Conservation (phyloP, 2,113 vertebrate genomes). For the Seriola dumerili region DNA sequence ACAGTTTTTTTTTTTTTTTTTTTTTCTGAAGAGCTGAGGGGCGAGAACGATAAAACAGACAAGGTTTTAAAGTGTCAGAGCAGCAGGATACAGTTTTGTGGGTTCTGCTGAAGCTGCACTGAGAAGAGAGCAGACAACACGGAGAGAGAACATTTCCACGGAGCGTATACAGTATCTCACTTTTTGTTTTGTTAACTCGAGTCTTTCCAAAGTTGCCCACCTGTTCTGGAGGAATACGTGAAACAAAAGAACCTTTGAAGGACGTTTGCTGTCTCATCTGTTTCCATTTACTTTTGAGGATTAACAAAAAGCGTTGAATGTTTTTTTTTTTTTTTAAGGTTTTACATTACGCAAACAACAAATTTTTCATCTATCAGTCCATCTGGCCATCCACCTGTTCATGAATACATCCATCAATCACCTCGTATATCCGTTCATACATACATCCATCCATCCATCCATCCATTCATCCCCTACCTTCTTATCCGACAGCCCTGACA, state of each 20-base stretch:
- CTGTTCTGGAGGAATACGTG: background rate
- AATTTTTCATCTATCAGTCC: background rate
- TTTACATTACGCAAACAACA: no score
- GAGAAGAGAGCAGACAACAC: background rate
- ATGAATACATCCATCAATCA: background rate
- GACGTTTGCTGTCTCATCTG: background rate
- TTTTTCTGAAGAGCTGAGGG: conserved; percentile 22
- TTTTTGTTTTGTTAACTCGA: conserved; percentile 5
- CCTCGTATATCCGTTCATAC: background rate
- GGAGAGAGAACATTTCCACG: background rate
- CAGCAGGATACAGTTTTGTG: conserved; percentile 21
- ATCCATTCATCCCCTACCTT: conserved; percentile 84
- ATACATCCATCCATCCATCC: background rate
- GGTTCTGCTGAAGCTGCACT: conserved; percentile 27
- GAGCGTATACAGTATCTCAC: background rate
- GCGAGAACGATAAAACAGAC: conserved; percentile 8
- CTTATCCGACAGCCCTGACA: conserved; percentile 94
- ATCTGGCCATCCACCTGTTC: background rate
- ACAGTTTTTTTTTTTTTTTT: background rate
- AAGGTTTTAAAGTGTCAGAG: conserved; percentile 42
- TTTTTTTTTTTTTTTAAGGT: background rate
- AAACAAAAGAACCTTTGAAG: background rate
- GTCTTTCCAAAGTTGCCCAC: background rate
- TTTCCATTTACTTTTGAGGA: background rate
- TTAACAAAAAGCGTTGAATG: background rate